These are phyloP conservation scores for Exocentrus adspersus DNA, from an alignment of 2,888 invertebrate species.

Conservation along the genomic window DNA sequence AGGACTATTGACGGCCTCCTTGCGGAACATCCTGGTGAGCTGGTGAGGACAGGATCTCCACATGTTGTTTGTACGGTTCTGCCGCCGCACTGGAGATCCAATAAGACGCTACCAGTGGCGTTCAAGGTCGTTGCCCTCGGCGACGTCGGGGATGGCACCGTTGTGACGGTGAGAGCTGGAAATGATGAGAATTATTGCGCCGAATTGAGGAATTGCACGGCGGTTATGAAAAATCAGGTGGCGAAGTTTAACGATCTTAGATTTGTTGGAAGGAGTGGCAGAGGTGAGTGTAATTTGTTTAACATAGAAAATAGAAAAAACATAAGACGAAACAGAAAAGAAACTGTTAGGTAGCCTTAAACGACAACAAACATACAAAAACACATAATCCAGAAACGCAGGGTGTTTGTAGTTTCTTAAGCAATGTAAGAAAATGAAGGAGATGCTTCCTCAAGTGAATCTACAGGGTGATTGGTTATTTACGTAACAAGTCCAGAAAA, in stretches of 20 bases:
- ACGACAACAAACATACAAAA: too few species aligned
- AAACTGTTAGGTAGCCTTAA: too few species aligned
- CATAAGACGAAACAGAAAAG: too few species aligned
- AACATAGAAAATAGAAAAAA: too few species aligned
- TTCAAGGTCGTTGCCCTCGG: constrained; percentile 97
- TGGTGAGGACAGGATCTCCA: constrained; percentile 92
- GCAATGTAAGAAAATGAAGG: too few species aligned
- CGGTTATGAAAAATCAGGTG: constrained; percentile 98
- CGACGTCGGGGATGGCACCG: constrained; percentile 94
- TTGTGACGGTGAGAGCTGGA: constrained; percentile 94
- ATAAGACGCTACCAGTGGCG: constrained; percentile 96
- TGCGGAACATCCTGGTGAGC: constrained; percentile 90
- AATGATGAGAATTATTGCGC: constrained; percentile 99
- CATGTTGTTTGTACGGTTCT: constrained; percentile 95
- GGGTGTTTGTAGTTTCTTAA: too few species aligned
- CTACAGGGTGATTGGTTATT: too few species aligned
- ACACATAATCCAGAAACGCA: too few species aligned
- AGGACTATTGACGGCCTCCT: constrained; percentile 86
- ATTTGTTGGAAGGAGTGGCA: constrained; percentile 97
- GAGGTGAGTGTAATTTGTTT: constrained; percentile 94
- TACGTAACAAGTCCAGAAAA: too few species aligned
- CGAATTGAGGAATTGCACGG: constrained; percentile 92
- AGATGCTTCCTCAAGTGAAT: too few species aligned
- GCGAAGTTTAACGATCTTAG: constrained; percentile 99
- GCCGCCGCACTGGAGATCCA: constrained; percentile 97